A percentile compares a stretch with the other conserved stretches of the same genome.
phyloP scores from a whole-genome alignment of 2,888 invertebrate species.

The Sarcophaga rosellei region DNA sequence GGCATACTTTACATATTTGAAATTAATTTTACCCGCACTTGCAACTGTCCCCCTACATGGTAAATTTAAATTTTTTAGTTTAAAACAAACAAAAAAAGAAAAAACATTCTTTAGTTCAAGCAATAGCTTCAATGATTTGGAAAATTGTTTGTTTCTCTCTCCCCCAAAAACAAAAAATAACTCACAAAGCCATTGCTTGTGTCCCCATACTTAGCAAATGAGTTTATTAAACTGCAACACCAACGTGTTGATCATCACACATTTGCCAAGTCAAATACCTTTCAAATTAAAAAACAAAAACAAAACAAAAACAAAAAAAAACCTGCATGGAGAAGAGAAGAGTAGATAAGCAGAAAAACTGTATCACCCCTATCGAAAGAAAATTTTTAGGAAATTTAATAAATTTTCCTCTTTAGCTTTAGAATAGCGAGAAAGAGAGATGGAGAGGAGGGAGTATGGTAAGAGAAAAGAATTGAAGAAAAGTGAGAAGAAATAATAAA shows the following conservation, averaged over 20 bases:
- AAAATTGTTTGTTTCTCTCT: no score
- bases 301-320: no score
- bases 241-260: constrained; percentile 53
- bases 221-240: constrained; percentile 49
- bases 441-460: background rate
- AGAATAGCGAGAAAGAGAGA: background rate
- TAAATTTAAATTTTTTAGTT: no score
- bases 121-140: background rate
- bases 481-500: constrained; percentile 43
- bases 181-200: background rate
- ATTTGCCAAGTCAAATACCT: background rate
- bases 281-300: background rate
- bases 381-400: constrained; percentile 40
- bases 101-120: background rate
- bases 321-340: background rate
- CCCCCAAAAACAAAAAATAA: background rate
- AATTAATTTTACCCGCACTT: no score
- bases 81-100: no score
- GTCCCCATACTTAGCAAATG: constrained; percentile 23
- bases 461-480: constrained; percentile 12
- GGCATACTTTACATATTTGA: no score
- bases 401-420: constrained; percentile 47
- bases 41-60: no score
- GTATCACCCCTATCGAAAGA: background rate
- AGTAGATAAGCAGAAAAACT: constrained; percentile 47